Evolutionary conservation across 2,888 invertebrate species (phyloP), one percentile per base, ranked within the genome.

Genomic region (Lypha dubia): DNA sequence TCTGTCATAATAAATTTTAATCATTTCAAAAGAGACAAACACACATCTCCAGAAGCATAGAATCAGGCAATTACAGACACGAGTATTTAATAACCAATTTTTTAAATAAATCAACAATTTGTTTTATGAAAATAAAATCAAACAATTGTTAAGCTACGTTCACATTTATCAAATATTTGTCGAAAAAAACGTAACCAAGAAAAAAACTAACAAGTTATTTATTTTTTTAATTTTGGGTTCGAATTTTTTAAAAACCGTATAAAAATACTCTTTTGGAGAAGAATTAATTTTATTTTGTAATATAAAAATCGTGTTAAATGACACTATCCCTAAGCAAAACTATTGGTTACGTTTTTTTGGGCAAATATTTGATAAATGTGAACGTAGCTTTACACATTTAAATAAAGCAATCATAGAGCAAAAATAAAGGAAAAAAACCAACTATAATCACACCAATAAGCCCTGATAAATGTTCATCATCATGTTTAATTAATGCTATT

Each of bases 1-100:
- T 80, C 80, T 84, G 84, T 80, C 84, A 84, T 80, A 84, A 84
- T 84, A 84, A 81, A 84, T 81, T 84, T 80, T 63, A 73, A 81
- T 84, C 68, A 81, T 49, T 62, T 67, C 62, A 68, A 71, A 41
- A 68, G 80, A 74, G 77, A 84, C 80, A 84, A 44, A 63, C 22
- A 9, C 44, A 22, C 11, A 28, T 9, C 3, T 32, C 20, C 22
- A 24, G 24, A 11, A 44, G 63, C 46, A 71, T 46, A 63, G 15
- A 71, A 24, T 15, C 79, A 38, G 79, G 24, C 65, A 79, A 79
- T 79, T 67, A 73, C 28, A 22, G 51, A 28, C 32, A 20, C 38
- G 13, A 20, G 15, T 71, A 35, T 67, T 76, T 65, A 67, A 65
- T 53, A 22, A 67, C 22, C 3, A 60, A 60, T 49, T 35, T 65